Evolutionary conservation across 2,797 vertebrate genomes (phyloP).

Genomic region (Myoxocephalus aenaeus): DNA sequence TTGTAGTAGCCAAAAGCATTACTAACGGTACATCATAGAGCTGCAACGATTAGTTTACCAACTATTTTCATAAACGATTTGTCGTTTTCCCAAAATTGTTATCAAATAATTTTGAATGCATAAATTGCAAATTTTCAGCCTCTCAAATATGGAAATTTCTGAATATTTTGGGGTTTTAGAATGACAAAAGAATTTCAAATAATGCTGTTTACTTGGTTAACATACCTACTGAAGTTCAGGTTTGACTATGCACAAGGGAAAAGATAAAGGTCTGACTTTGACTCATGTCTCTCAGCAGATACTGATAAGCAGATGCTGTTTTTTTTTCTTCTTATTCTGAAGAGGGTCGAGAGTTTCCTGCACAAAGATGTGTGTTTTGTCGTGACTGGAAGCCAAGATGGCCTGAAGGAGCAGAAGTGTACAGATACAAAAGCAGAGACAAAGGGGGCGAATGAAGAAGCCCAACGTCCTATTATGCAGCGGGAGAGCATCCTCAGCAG

Average conservation of each 20-base stretch:
- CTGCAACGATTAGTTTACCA: background rate
- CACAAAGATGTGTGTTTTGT: slow-evolving; percentile 91
- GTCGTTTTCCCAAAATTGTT: too few species aligned
- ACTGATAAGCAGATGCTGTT: background rate
- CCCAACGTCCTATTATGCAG: slow-evolving; percentile 10
- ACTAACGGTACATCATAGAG: background rate
- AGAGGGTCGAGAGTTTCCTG: slow-evolving; percentile 91
- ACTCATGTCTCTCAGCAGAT: background rate
- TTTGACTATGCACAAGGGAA: background rate
- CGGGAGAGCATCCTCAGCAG: slow-evolving; percentile 32
- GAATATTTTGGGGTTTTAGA: too few species aligned
- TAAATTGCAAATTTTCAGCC: too few species aligned
- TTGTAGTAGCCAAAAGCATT: background rate
- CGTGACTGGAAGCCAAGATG: slow-evolving; percentile 86
- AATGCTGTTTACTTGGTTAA: too few species aligned
- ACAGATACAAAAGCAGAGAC: background rate
- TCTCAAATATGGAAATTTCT: too few species aligned
- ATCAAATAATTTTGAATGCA: too few species aligned
- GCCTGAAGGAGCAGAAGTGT: slow-evolving; percentile 50
- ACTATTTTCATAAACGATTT: background rate
- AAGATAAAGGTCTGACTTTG: background rate
- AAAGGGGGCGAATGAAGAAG: slow-evolving; percentile 47
- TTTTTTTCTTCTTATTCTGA: slow-evolving; percentile 36
- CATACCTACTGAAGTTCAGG: too few species aligned
- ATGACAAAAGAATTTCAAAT: background rate